phyloP scores from a whole-genome alignment of 2,888 invertebrate species.

The Noctua fimbriata region DNA sequence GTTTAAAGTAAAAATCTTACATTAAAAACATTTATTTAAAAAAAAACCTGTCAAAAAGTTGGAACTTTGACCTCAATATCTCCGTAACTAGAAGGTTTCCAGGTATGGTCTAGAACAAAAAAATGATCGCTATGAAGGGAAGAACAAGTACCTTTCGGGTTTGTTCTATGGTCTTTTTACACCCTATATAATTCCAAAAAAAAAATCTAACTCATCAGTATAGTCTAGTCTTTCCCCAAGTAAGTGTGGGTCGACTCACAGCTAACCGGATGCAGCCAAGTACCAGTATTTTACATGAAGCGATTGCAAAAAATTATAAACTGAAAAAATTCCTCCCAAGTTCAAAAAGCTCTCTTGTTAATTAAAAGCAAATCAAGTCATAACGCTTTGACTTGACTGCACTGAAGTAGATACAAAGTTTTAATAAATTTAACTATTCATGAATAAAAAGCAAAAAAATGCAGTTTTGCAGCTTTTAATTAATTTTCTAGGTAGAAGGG shows the following conservation, averaged over 20 bases:
- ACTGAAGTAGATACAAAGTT: constrained; percentile 9
- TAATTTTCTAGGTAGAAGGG: constrained; percentile 18
- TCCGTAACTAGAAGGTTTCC: too few species aligned
- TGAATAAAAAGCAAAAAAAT: constrained; percentile 13
- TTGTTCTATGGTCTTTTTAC: too few species aligned
- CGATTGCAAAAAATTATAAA: background rate
- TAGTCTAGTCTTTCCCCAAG: background rate
- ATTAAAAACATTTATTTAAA: too few species aligned
- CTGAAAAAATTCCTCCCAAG: background rate
- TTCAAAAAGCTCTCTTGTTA: background rate
- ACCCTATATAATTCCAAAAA: background rate
- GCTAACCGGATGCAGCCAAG: background rate
- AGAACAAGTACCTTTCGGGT: too few species aligned
- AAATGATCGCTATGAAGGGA: too few species aligned
- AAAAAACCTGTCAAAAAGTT: too few species aligned
- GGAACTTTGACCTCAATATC: too few species aligned
- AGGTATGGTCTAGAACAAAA: too few species aligned
- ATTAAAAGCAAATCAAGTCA: constrained; percentile 4
- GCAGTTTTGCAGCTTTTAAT: constrained; percentile 39
- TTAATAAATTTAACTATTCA: constrained; percentile 44
- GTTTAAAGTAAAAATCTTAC: too few species aligned
- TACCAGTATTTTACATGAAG: background rate
- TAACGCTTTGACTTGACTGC: constrained; percentile 1
- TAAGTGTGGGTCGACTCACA: background rate
- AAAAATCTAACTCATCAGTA: background rate